Base-by-base conservation (phyloP, 2,888 invertebrate genomes). In the Philaethria dido region DNA sequence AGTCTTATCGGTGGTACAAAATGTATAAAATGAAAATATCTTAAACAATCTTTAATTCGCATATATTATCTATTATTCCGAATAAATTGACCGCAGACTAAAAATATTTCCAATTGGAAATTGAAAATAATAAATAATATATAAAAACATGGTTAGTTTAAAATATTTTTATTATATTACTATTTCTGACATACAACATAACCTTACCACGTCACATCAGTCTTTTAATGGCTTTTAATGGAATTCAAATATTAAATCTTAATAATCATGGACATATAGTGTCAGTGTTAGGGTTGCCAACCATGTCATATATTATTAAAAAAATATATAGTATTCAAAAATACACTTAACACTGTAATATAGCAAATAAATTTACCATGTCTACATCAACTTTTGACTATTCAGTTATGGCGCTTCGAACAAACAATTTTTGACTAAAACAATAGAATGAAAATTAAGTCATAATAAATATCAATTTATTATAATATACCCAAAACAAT, bases 1-100 rank as follows among this genome's bases (percentile, higher is more conserved):
- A 69, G 80, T 81, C 79, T 59, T 55, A 18, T 72, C 72, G 74
- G 74, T 74, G 73, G 73, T 76, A 66, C 69, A 64, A 22, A 44
- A 59, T 65, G 22, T 57, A 69, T 67, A 75, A 69, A 74, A 71
- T 75, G 66, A 50, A n/a, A 61, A 11, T 36, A 36, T 63, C 42
- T 57, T 44, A 54, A 47, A 59, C 22, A 16, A 62, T 33, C 45
- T 11, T 6, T 36, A 45, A 62, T 44, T 57, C 1, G 9, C 57
- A 57, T 42, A 57, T 57, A 57, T 39, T 39, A 42, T 42, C 9
- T 42, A 57, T 57, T 57, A 57, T n/a, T 52, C 11, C 3, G n/a
- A 20, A 36, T 8, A 54, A 36, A 54, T 11, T 13, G 0, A 36
- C 54, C 20, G 22, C 3, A 14, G 3, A 54, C 8, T 8, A 36